Conservation (phyloP, 2,113 vertebrate genomes). For the Scalopus aquaticus region DNA sequence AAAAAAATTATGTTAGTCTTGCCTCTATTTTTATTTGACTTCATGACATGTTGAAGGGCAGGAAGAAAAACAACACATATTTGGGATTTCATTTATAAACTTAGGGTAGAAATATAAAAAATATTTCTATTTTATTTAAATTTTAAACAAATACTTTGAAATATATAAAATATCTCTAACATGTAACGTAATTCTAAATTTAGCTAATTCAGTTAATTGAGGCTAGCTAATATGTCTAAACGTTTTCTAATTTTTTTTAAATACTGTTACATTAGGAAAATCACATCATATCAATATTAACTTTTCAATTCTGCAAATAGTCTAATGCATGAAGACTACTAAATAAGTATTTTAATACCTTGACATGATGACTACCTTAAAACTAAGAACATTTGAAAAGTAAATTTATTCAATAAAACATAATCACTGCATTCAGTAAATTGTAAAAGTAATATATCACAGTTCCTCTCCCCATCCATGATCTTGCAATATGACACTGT, state of each 20-base stretch:
- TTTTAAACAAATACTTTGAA: background rate
- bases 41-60: background rate
- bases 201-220: background rate
- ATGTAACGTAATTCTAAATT: background rate
- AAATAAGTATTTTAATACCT: background rate
- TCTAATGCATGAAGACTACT: background rate
- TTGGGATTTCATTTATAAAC: background rate
- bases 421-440: background rate
- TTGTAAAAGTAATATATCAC: background rate
- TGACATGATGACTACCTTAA: background rate
- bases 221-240: background rate
- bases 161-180: background rate
- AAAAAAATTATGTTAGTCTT: background rate
- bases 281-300: background rate
- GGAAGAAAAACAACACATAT: background rate
- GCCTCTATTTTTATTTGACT: background rate
- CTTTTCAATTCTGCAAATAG: background rate
- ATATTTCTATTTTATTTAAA: background rate
- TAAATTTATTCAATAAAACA: background rate
- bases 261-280: background rate
- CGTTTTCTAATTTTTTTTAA: background rate
- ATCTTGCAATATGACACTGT: background rate
- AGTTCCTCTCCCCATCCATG: background rate
- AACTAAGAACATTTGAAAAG: background rate
- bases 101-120: background rate